Evolutionary conservation across 2,888 invertebrate genomes (phyloP), one percentile per base, ranked within the genome.

Genomic region (Scotopteryx bipunctaria): DNA sequence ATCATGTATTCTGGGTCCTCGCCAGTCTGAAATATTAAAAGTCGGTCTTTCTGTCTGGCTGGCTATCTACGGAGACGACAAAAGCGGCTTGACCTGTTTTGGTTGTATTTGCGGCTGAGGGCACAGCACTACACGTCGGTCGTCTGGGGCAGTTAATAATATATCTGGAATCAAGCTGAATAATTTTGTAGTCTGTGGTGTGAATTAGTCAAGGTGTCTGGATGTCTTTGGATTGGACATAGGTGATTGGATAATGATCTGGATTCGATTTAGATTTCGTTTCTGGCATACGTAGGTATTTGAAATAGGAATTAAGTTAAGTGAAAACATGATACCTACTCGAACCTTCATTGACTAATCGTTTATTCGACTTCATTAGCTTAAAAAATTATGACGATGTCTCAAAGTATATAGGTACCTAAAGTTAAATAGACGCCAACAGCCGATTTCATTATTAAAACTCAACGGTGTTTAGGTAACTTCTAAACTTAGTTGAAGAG

Each of bases 51-150:
- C 40, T 14, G 2, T 8, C 3, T 5, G 17, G 4, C n/a, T 14
- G 4, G 33, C 23, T 42, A 42, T 32, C 43, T 35, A 15, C 9
- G 16, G 25, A 11, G 27, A 6, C 8, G 27, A 17, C 44, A 15
- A 9, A 37, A 2, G 32, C 8, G 19, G 19, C 6, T 19, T 44
- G 50, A 51, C 50, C 43, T 19, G 33, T 11, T 23, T 50, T 2
- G 15, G 13, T 16, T n/a, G 8, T 45, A 45, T 44, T 51, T 36
- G 40, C 27, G 21, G 32, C 32, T 19, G 17, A 21, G 31, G 31
- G 45, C 45, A 45, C 21, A n/a, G 33, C 11, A 45, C 36, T 41
- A 40, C 45, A 51, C 51, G 45, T 51, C 16, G 45, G 23, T 19
- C 21, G 33, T 23, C 35, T 41, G 29, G 17, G 32, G 16, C 43